These are phyloP conservation scores for Brachionus angularis DNA, from an alignment of 1,140 invertebrate genomes.

Conservation along the genomic window DNA sequence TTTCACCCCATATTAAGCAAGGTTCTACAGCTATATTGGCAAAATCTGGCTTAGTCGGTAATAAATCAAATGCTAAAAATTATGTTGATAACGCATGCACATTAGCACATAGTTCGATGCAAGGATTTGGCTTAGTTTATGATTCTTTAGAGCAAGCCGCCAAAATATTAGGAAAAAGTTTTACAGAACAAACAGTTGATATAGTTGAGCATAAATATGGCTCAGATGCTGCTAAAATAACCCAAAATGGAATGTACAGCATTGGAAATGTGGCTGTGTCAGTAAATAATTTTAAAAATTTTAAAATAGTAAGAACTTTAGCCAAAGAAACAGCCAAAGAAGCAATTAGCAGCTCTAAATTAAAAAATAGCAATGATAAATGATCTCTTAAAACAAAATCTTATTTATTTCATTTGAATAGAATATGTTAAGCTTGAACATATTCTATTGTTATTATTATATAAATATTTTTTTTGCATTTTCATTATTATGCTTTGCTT, in stretches of 20 bases:
- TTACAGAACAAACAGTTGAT: slow-evolving; percentile 16
- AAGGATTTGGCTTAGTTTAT: slow-evolving; percentile 37
- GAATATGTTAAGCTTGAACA: no score
- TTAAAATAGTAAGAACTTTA: slow-evolving; percentile 36
- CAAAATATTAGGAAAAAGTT: slow-evolving; percentile 32
- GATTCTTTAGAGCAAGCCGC: slow-evolving; percentile 32
- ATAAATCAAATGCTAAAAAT: neutral
- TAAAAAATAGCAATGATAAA: neutral
- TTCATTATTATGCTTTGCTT: no score
- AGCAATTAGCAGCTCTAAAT: slow-evolving; percentile 6
- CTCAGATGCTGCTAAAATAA: slow-evolving; percentile 18
- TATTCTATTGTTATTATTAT: no score
- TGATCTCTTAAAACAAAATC: no score
- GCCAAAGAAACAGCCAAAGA: slow-evolving; percentile 39
- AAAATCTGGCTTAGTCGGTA: neutral
- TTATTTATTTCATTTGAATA: no score
- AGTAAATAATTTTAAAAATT: slow-evolving; percentile 11
- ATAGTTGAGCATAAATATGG: slow-evolving; percentile 43
- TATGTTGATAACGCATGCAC: slow-evolving; percentile 36
- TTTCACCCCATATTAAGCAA: slow-evolving; percentile 11
- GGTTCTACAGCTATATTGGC: slow-evolving; percentile 3
- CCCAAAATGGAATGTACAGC: slow-evolving; percentile 4
- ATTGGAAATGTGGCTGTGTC: slow-evolving; percentile 29
- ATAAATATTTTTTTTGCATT: no score
- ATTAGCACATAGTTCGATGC: slow-evolving; percentile 1